These are phyloP conservation scores for Capitella teleta DNA, from an alignment of 1,140 invertebrate genomes.

Conservation along the genomic window DNA sequence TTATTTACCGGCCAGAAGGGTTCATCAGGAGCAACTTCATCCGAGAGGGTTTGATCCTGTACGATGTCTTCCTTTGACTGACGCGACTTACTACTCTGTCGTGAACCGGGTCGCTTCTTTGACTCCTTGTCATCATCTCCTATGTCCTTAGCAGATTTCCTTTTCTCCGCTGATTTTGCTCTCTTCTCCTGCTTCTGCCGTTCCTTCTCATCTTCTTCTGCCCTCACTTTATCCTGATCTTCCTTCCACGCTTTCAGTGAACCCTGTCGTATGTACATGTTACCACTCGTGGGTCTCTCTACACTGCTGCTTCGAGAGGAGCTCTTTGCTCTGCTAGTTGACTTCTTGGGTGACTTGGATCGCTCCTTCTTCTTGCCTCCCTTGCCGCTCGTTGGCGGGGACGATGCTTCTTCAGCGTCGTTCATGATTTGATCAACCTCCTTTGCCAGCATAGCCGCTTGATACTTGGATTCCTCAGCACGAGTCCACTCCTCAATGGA, in stretches of 20 bases:
- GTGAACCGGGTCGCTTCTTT: constrained; percentile 25
- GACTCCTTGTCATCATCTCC: constrained; percentile 24
- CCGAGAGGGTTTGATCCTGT: too few species aligned
- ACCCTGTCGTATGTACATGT: constrained; percentile 16
- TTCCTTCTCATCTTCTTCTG: constrained; percentile 35
- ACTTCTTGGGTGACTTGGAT: constrained; percentile 17
- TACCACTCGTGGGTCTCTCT: constrained; percentile 15
- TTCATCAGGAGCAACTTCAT: constrained; percentile 9
- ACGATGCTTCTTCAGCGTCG: constrained; percentile 25
- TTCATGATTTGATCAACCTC: constrained; percentile 29
- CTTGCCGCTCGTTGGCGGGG: constrained; percentile 4
- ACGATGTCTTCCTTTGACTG: constrained; percentile 15
- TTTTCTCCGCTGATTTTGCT: constrained; percentile 22
- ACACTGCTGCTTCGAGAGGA: constrained; percentile 21
- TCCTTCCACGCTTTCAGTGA: constrained; percentile 37
- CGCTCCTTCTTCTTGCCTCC: constrained; percentile 11
- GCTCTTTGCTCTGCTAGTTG: constrained; percentile 11
- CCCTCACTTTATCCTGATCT: constrained; percentile 27
- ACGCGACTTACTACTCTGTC: constrained; percentile 20
- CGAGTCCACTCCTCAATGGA: constrained; percentile 32
- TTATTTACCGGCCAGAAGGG: constrained; percentile 9
- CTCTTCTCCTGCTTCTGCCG: constrained; percentile 23
- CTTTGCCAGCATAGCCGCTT: constrained; percentile 25
- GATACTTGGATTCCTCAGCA: constrained; percentile 38
- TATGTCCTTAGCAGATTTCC: too few species aligned